These are phyloP conservation scores for Chaitophorus viminalis DNA, from an alignment of 2,888 invertebrate genomes.

Conservation along the genomic window DNA sequence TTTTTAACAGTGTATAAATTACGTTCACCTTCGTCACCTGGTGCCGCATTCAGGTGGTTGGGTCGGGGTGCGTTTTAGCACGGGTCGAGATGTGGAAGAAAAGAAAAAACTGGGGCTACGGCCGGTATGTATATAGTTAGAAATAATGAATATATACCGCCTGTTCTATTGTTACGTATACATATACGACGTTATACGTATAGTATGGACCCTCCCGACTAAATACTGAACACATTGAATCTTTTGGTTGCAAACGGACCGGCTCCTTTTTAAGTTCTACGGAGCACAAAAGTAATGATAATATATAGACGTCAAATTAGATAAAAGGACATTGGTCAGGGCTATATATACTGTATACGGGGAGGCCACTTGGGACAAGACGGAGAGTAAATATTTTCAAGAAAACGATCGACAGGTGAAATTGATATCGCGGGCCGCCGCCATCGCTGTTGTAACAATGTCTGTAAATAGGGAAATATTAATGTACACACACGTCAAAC, in stretches of 20 bases:
- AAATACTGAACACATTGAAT: not conserved
- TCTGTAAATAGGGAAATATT: slow-evolving; percentile 6
- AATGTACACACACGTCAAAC: not conserved
- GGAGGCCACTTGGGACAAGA: slow-evolving; percentile 23
- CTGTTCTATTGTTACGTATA: slow-evolving; percentile 30
- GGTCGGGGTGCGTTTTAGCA: slow-evolving; percentile 32
- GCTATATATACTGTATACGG: not conserved
- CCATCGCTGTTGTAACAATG: slow-evolving; percentile 1
- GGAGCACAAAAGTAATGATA: slow-evolving; percentile 13
- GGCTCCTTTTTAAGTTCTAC: slow-evolving; percentile 22
- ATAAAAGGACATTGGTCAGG: slow-evolving; percentile 59
- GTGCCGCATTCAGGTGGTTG: slow-evolving; percentile 38
- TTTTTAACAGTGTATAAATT: slow-evolving; percentile 51
- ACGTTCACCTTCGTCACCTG: slow-evolving; percentile 41
- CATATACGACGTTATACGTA: not conserved
- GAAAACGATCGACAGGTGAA: slow-evolving; percentile 52
- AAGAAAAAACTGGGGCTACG: slow-evolving; percentile 17
- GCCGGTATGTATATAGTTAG: too few relatives aligned
- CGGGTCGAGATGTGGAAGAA: slow-evolving; percentile 39
- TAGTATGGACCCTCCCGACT: slow-evolving; percentile 16
- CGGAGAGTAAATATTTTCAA: slow-evolving; percentile 57
- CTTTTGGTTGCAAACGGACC: slow-evolving; percentile 13
- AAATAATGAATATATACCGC: slow-evolving; percentile 30
- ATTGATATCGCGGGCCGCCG: slow-evolving; percentile 45
- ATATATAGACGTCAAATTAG: slow-evolving; percentile 60